These are phyloP conservation scores for Vanessa atalanta DNA, from an alignment of 1,140 invertebrate species.

Conservation along the genomic window DNA sequence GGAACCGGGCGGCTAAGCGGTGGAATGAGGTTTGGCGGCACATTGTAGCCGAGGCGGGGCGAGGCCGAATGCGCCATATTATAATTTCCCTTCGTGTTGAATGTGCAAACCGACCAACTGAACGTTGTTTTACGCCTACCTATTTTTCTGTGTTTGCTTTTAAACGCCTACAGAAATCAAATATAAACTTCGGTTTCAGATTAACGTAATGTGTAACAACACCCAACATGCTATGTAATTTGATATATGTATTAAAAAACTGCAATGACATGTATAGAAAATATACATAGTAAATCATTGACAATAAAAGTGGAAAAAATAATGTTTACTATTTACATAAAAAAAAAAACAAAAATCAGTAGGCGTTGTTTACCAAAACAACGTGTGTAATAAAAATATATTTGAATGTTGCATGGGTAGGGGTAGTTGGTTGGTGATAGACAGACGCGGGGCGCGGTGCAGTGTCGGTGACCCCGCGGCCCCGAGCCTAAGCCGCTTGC, in stretches of 20 bases:
- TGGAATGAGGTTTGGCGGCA: conserved; percentile 80
- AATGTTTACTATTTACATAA: not conserved
- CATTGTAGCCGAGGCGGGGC: conserved; percentile 78
- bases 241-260: not conserved
- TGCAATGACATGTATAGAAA: not conserved
- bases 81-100: conserved; percentile 79
- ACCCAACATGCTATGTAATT: not conserved
- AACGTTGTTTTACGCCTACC: conserved; percentile 58
- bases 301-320: not conserved
- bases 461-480: conserved; percentile 74
- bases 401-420: not conserved
- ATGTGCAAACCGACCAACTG: conserved; percentile 73
- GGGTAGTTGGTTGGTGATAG: conserved; percentile 37
- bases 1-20: conserved; percentile 77
- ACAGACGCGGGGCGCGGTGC: conserved; percentile 49
- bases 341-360: not conserved
- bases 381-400: not conserved
- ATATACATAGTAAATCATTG: not conserved
- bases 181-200: not conserved
- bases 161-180: not conserved
- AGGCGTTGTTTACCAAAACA: not conserved
- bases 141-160: conserved; percentile 63
- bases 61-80: conserved; percentile 77
- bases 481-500: conserved; percentile 55
- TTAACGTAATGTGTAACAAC: not conserved